Conservation (phyloP, 1,140 invertebrate species). For the Magallana angulata region DNA sequence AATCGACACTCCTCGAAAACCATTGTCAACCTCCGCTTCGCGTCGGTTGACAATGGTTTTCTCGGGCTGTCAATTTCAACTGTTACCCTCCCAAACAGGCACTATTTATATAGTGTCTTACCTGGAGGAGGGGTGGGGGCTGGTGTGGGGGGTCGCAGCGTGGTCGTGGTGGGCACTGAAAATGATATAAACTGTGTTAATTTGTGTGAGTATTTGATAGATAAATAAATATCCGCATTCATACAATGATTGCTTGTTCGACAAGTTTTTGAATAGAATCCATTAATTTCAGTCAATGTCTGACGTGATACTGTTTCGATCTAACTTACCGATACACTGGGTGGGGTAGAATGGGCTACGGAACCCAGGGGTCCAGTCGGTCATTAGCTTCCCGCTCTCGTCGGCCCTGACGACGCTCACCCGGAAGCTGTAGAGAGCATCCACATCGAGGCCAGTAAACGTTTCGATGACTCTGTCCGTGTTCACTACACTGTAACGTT, state of each 20-base stretch:
- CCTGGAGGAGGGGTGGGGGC: slow-evolving; percentile 40
- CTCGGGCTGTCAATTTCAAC: no score
- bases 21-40: no score
- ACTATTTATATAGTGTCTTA: background rate
- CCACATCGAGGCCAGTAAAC: slow-evolving; percentile 41
- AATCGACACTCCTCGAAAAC: no score
- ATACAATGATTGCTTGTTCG: no score
- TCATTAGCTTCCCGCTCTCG: slow-evolving; percentile 57
- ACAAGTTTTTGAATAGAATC: no score
- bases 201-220: background rate
- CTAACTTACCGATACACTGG: slow-evolving; percentile 61
- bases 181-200: background rate
- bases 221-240: no score
- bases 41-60: no score
- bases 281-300: no score
- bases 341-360: slow-evolving; percentile 43
- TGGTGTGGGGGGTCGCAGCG: slow-evolving; percentile 29
- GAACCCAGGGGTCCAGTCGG: slow-evolving; percentile 46
- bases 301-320: background rate
- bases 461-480: background rate
- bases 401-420: slow-evolving; percentile 57
- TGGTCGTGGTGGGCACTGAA: slow-evolving; percentile 44
- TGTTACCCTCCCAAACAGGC: no score
- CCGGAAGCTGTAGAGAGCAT: slow-evolving; percentile 60
- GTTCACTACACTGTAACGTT: background rate